Percentiles rank a stretch among this genome's conserved stretches.
These are phyloP conservation scores for Tethya wilhelma DNA, from an alignment of 37 sponge, comb jelly and placozoan species.

Conservation along the genomic window DNA sequence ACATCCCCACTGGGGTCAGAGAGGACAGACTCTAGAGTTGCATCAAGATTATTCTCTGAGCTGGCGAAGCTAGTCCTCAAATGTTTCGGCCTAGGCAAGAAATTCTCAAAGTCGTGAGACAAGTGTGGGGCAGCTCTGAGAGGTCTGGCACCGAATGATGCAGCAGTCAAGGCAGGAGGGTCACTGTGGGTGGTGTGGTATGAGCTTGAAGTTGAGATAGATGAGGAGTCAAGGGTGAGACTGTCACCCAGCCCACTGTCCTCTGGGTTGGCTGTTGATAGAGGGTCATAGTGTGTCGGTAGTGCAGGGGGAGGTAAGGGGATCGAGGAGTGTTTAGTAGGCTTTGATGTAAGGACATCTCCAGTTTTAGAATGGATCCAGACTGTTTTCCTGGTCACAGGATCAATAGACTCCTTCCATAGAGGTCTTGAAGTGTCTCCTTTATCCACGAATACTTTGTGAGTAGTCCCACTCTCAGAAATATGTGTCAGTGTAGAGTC, in stretches of 20 bases:
- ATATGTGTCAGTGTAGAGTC: no score
- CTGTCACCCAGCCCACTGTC: no score
- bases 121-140: conserved; percentile 43
- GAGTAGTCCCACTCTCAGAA: no score
- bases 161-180: background rate
- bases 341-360: no score
- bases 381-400: background rate
- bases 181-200: background rate
- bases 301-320: no score
- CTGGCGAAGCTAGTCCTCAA: conserved; percentile 1
- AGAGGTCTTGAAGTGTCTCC: no score
- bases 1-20: background rate
- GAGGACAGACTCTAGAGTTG: background rate
- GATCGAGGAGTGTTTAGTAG: no score
- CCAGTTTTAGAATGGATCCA: conserved; percentile 25
- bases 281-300: no score
- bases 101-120: conserved; percentile 14
- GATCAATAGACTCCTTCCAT: conserved; percentile 19
- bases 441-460: no score
- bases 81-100: conserved; percentile 38
- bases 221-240: no score
- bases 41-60: background rate
- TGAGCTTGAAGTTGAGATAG: background rate
- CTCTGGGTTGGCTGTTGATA: no score
- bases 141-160: conserved; percentile 13